Evolutionary conservation across 2,888 invertebrate genomes (phyloP).

Genomic region (Gibbula magus): DNA sequence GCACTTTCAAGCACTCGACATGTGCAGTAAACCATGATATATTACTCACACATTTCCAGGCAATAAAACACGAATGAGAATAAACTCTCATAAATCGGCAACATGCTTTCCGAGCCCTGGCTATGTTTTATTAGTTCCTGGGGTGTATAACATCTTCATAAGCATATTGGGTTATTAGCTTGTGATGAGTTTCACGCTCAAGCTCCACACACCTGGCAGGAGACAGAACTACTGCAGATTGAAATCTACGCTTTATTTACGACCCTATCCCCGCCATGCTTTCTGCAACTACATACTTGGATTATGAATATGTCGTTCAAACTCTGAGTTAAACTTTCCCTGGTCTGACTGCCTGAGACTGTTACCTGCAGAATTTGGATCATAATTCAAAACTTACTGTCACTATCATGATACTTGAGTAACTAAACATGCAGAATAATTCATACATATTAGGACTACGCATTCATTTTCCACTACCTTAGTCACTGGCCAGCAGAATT

Average conservation of each 20-base stretch:
- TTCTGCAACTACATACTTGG: background rate
- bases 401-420: too few relatives aligned
- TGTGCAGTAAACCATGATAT: too few relatives aligned
- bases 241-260: background rate
- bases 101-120: background rate
- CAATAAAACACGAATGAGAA: constrained; percentile 19
- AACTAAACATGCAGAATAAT: too few relatives aligned
- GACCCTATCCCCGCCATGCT: background rate
- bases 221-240: background rate
- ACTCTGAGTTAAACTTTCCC: too few relatives aligned
- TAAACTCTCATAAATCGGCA: background rate
- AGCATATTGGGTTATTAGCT: background rate
- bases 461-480: too few relatives aligned
- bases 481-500: too few relatives aligned
- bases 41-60: background rate
- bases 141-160: background rate
- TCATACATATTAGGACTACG: too few relatives aligned
- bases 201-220: background rate
- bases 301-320: background rate
- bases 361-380: too few relatives aligned
- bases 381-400: too few relatives aligned
- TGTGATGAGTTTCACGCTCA: background rate
- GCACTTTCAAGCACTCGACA: too few relatives aligned
- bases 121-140: background rate
- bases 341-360: too few relatives aligned